phyloP scores from a whole-genome alignment of 2,797 vertebrate genomes.

The Gymnoscopelus microlampas region DNA sequence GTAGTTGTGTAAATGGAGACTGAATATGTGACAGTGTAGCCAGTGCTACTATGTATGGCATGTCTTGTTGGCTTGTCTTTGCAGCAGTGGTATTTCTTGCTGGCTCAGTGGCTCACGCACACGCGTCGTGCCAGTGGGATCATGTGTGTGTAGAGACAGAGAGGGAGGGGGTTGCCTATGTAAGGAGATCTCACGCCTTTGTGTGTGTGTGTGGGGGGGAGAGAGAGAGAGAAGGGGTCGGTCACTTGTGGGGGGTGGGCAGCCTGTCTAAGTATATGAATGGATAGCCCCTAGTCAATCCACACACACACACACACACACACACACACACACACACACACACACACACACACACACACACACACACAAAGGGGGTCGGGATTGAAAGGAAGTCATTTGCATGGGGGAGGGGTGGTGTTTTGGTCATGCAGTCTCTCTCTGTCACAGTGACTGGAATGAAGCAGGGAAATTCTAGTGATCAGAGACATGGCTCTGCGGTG shows the following conservation, averaged over 20 bases:
- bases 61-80: too few species aligned
- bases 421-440: too few species aligned
- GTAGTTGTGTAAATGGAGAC: too few species aligned
- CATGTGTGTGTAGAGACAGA: constrained; percentile 12
- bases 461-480: too few species aligned
- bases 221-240: constrained; percentile 28
- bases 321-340: neutral
- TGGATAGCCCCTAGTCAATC: constrained; percentile 73
- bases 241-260: constrained; percentile 57
- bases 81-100: too few species aligned
- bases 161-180: constrained; percentile 60
- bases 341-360: constrained; percentile 27
- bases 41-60: too few species aligned
- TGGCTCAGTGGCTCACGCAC: neutral
- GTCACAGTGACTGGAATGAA: too few species aligned
- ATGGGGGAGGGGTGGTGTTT: constrained; percentile 64
- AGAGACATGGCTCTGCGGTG: too few species aligned
- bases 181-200: constrained; percentile 79
- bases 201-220: constrained; percentile 51
- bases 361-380: constrained; percentile 70
- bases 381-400: constrained; percentile 85
- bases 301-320: constrained; percentile 26
- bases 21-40: too few species aligned
- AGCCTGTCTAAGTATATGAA: constrained; percentile 71
- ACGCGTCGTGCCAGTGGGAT: constrained; percentile 32